Evolutionary conservation across 2,888 invertebrate species (phyloP), one percentile per base, ranked within the genome.

Genomic region (Odontocerum albicorne): DNA sequence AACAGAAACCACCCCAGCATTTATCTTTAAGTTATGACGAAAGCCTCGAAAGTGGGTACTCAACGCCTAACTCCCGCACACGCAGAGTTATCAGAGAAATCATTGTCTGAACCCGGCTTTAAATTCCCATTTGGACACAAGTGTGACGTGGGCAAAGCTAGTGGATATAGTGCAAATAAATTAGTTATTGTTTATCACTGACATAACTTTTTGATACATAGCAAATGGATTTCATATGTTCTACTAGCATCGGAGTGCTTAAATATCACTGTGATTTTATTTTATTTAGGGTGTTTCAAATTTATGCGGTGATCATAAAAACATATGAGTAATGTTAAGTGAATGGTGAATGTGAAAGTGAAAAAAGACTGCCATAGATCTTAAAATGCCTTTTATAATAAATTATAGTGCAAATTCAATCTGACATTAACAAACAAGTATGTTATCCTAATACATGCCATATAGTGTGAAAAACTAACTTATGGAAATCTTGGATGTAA

Each of bases 81-180:
- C 85, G 94, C 65, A 83, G 95, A 70, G 93, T 95, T 73, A 94
- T 95, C 68, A 86, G 94, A 65, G 95, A 95, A 77, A 95, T 95
- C 74, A 95, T 95, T 74, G 95, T 95, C 68, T 90, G 83, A 84
- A 64, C 60, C 56, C 45, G 58, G 60, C 59, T 62, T 44, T 62
- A 59, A 44, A 21, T 32, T 16, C 55, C 56, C 54, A 38, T 27
- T 27, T 31, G 56, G 49, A 36, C 54, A 21, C 35, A 33, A 4
- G 3, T 20, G 35, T 45, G 40, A 55, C 22, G 13, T 22, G 33
- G 33, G 32, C 31, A 19, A n/a, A 46, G 10, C 27, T 21, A 13
- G 35, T 51, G 54, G 47, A 50, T 43, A 51, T 38, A 55, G 55
- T 59, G 49, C 55, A 49, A 49, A 39, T 27, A 49, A 49, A 55